Evolutionary conservation across 2,113 vertebrate genomes (phyloP), one percentile per base, ranked within the genome.

Genomic region (Toxostoma redivivum): DNA sequence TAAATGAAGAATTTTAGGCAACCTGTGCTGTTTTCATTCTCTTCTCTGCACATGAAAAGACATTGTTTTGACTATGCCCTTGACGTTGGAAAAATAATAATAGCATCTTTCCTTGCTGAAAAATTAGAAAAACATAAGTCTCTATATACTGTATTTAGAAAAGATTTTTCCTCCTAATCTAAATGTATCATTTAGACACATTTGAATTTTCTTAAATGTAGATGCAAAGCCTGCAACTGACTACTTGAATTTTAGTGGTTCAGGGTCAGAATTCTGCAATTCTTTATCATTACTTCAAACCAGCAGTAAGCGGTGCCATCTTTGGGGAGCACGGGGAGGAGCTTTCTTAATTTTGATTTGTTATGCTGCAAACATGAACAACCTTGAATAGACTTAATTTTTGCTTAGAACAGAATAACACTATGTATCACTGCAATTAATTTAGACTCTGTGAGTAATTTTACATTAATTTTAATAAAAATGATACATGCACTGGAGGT

Each of bases 381-480:
- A 53, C 14, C n/a, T 42, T 31, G n/a, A 73, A 73, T 40, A 64
- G 17, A n/a, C 71, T 53, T 79, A 40, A 31, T 73, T 95, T 91
- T 70, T 82, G 3, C 60, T 91, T 79, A 53, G 44, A 82, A 70
- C 31, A 71, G 60, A 53, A 76, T 42, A 79, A 84, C 86, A 31
- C 47, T 65, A 50, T 57, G 12, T 38, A 83, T 66, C 62, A 51
- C 38, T 50, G 31, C 69, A 90, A 88, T 87, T 92, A 85, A 82
- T 92, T 94, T 77, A 85, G 31, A 45, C 81, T 78, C 33, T 47
- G 22, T 72, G 24, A 90, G 69, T 77, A 35, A 81, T 73, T 95
- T 88, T 85, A 66, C 45, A 77, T 80, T 77, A 53, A 64, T 94
- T 86, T 85, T 67, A 48, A 78, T 86, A 88, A 81, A 81, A 54